These are phyloP conservation scores for Gandaritis pyraliata DNA, from an alignment of 2,888 invertebrate species.

Conservation along the genomic window DNA sequence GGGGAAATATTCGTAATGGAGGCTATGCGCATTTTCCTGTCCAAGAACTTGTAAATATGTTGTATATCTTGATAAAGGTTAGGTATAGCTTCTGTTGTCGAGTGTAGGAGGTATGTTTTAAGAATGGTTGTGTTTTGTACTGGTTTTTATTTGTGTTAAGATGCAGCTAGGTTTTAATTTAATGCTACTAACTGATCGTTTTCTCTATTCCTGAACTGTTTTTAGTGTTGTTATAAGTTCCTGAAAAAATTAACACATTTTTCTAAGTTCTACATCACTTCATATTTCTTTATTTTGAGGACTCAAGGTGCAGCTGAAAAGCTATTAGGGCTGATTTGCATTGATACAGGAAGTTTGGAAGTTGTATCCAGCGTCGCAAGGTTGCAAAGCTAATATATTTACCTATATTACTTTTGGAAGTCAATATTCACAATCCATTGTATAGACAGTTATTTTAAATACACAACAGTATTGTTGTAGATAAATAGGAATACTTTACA, in stretches of 20 bases:
- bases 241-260: neutral
- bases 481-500: no score
- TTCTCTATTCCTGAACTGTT: neutral
- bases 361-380: no score
- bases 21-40: constrained; percentile 41
- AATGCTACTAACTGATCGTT: neutral
- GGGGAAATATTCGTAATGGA: constrained; percentile 27
- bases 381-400: no score
- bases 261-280: no score
- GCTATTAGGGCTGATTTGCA: no score
- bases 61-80: constrained; percentile 30
- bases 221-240: neutral
- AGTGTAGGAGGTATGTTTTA: neutral
- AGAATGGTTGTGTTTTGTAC: constrained; percentile 20
- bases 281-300: no score
- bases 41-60: constrained; percentile 36
- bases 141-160: constrained; percentile 2
- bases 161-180: neutral
- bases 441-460: no score
- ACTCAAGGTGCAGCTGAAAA: no score
- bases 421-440: no score
- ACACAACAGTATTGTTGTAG: no score
- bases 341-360: no score
- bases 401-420: no score
- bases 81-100: constrained; percentile 18